Percentiles rank a stretch among this genome's conserved stretches.
phyloP scores from a whole-genome alignment of 1,140 invertebrate species.

The Drosophila kurseongensis region DNA sequence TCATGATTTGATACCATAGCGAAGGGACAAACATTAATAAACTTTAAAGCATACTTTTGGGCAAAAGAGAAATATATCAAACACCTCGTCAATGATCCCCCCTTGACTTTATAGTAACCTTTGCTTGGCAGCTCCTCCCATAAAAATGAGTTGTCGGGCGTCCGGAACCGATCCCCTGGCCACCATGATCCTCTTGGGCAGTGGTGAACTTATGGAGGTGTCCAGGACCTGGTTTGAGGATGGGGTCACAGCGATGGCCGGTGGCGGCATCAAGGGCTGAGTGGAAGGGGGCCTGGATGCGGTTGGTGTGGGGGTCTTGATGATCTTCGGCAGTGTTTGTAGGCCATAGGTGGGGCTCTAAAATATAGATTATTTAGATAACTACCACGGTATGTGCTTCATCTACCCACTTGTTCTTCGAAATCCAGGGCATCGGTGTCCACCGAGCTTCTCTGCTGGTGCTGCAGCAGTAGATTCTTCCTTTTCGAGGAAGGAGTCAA shows the following conservation, averaged over 20 bases:
- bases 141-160: constrained; percentile 61
- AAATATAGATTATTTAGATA: neutral
- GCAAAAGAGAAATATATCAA: neutral
- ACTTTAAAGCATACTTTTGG: neutral
- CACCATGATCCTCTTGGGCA: constrained; percentile 62
- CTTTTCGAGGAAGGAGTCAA: constrained; percentile 91
- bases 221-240: constrained; percentile 48
- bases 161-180: constrained; percentile 63
- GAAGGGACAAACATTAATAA: no score
- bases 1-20: no score
- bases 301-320: constrained; percentile 64
- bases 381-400: no score
- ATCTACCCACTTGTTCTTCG: constrained; percentile 87
- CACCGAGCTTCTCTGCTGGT: constrained; percentile 93
- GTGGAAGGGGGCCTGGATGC: constrained; percentile 32
- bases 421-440: constrained; percentile 91
- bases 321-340: constrained; percentile 70
- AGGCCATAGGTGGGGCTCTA: constrained; percentile 77
- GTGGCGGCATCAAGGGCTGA: constrained; percentile 37
- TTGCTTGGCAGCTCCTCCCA: constrained; percentile 53
- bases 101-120: constrained; percentile 33
- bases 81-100: no score
- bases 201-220: constrained; percentile 33
- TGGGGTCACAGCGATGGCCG: constrained; percentile 64
- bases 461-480: constrained; percentile 91